Evolutionary conservation across 2,888 invertebrate species (phyloP).

Genomic region (Leucophora obtusa): DNA sequence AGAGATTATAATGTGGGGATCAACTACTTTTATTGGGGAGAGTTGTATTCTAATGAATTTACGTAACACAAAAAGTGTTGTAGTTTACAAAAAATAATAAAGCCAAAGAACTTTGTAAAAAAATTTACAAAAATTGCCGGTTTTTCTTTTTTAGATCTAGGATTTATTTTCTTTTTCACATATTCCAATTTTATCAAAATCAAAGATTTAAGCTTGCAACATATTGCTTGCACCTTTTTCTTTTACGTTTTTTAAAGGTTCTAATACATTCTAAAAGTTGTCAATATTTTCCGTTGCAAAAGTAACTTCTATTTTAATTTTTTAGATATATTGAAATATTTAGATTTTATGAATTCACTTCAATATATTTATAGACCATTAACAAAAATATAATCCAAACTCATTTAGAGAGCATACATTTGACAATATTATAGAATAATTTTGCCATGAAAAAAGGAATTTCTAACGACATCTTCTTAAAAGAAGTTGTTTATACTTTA

Average conservation of each 20-base stretch:
- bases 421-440: slow-evolving; percentile 14
- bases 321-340: background rate
- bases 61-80: background rate
- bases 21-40: background rate
- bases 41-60: background rate
- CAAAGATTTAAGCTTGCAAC: background rate
- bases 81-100: no score
- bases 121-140: no score
- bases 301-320: background rate
- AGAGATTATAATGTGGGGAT: slow-evolving; percentile 12
- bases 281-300: background rate
- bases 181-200: no score
- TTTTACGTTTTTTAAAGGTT: background rate
- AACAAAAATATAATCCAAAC: background rate
- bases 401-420: background rate
- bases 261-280: no score
- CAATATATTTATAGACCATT: background rate
- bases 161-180: no score
- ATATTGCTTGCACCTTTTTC: background rate
- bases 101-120: no score
- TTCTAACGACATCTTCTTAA: slow-evolving; percentile 37
- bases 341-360: background rate
- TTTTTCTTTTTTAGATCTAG: no score
- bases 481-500: slow-evolving; percentile 10
- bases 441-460: slow-evolving; percentile 34